Percentiles rank a stretch among this genome's conserved stretches.
Evolutionary conservation across 2,888 invertebrate species (phyloP).

Genomic region (Caenorhabditis angaria): DNA sequence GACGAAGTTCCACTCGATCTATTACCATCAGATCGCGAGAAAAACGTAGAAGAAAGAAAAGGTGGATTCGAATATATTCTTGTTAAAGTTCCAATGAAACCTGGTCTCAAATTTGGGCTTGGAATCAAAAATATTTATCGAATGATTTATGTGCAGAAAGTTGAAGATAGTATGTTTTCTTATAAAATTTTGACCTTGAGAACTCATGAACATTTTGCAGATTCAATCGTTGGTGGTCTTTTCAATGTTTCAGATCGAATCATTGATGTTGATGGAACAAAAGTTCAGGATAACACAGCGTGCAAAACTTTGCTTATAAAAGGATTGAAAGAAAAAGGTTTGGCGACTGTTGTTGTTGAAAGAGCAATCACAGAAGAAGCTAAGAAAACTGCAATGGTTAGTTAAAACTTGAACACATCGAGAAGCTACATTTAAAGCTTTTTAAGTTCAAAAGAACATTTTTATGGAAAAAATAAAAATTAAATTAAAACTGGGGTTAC

Average conservation of each 20-base stretch:
- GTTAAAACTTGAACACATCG: too few species aligned
- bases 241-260: conserved; percentile 40
- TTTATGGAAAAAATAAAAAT: too few species aligned
- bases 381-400: conserved; percentile 26
- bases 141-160: conserved; percentile 33
- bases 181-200: too few species aligned
- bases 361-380: conserved; percentile 30
- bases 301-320: conserved; percentile 32
- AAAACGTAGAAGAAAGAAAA: conserved; percentile 23
- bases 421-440: too few species aligned
- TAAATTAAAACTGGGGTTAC: too few species aligned
- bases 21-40: conserved; percentile 28
- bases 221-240: conserved; percentile 31
- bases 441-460: too few species aligned
- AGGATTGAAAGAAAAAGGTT: conserved; percentile 31
- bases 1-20: background rate
- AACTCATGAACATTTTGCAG: too few species aligned
- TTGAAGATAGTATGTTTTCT: conserved; percentile 25
- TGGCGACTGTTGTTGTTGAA: conserved; percentile 24
- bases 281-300: conserved; percentile 19
- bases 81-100: conserved; percentile 20
- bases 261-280: conserved; percentile 34
- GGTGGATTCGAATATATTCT: conserved; percentile 31
- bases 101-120: conserved; percentile 32
- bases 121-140: conserved; percentile 36